A percentile compares a stretch with the other conserved stretches of the same genome.
Evolutionary conservation across 2,113 vertebrate species (phyloP).

Genomic region (Montifringilla adamsi): DNA sequence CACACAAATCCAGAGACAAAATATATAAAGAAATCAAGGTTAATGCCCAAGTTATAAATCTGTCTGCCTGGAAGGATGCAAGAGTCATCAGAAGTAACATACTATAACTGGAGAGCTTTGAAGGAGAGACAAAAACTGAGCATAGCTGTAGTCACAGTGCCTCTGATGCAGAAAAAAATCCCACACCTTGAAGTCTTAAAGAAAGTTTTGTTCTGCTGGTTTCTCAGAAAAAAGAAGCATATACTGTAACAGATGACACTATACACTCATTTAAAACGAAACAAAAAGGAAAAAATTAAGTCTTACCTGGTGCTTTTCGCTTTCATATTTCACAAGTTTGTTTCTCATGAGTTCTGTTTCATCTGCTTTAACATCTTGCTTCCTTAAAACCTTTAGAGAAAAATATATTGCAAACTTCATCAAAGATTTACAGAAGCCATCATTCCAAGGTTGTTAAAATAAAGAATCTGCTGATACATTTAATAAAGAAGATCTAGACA

Average conservation of each 20-base stretch:
- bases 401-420: neutral
- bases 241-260: neutral
- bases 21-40: neutral
- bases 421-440: neutral
- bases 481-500: neutral
- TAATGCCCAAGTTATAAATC: neutral
- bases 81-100: neutral
- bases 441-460: neutral
- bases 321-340: slow-evolving; percentile 81
- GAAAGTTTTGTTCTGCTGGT: neutral
- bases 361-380: slow-evolving; percentile 70
- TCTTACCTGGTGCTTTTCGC: slow-evolving; percentile 82
- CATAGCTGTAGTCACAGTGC: neutral
- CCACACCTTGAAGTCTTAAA: neutral
- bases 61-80: neutral
- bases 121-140: neutral
- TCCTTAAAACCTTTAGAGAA: slow-evolving; percentile 76
- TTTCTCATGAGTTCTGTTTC: slow-evolving; percentile 74
- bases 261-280: neutral
- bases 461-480: neutral
- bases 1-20: neutral
- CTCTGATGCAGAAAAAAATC: neutral
- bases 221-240: neutral
- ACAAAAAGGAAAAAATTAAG: neutral
- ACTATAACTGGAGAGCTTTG: neutral